Evolutionary conservation across 2,888 invertebrate genomes (phyloP).

Genomic region (Gymnosoma rotundatum): DNA sequence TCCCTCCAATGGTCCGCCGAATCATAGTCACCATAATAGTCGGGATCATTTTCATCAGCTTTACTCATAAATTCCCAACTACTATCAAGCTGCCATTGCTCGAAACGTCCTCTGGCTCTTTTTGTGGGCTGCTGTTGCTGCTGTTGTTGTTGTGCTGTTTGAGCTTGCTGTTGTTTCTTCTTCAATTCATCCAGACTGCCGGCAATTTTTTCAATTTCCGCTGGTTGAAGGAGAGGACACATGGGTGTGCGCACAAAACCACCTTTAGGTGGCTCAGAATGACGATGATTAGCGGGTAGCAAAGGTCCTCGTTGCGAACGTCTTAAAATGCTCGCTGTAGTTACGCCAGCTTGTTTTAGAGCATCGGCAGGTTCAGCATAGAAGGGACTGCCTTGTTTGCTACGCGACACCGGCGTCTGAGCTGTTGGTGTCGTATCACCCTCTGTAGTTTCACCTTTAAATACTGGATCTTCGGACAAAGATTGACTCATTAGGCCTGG

Average conservation of each 20-base stretch:
- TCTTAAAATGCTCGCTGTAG: slow-evolving; percentile 79
- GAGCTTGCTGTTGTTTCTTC: slow-evolving; percentile 82
- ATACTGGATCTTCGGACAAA: slow-evolving; percentile 74
- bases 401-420: slow-evolving; percentile 78
- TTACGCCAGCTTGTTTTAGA: slow-evolving; percentile 83
- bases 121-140: slow-evolving; percentile 84
- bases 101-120: slow-evolving; percentile 81
- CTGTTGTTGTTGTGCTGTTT: slow-evolving; percentile 72
- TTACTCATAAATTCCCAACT: slow-evolving; percentile 95
- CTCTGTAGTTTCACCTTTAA: slow-evolving; percentile 73
- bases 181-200: slow-evolving; percentile 82
- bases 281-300: slow-evolving; percentile 83
- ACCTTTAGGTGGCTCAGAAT: slow-evolving; percentile 85
- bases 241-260: slow-evolving; percentile 76
- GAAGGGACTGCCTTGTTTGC: slow-evolving; percentile 91
- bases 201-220: slow-evolving; percentile 81
- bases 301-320: slow-evolving; percentile 79
- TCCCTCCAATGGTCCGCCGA: slow-evolving; percentile 79
- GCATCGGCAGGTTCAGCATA: slow-evolving; percentile 95
- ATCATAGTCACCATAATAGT: slow-evolving; percentile 79
- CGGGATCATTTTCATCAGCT: slow-evolving; percentile 75
- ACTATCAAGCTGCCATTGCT: slow-evolving; percentile 92
- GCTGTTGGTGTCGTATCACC: slow-evolving; percentile 79
- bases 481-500: slow-evolving; percentile 77
- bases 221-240: slow-evolving; percentile 87